phyloP scores from a whole-genome alignment of 2,888 invertebrate species.

The Tinea pellionella region DNA sequence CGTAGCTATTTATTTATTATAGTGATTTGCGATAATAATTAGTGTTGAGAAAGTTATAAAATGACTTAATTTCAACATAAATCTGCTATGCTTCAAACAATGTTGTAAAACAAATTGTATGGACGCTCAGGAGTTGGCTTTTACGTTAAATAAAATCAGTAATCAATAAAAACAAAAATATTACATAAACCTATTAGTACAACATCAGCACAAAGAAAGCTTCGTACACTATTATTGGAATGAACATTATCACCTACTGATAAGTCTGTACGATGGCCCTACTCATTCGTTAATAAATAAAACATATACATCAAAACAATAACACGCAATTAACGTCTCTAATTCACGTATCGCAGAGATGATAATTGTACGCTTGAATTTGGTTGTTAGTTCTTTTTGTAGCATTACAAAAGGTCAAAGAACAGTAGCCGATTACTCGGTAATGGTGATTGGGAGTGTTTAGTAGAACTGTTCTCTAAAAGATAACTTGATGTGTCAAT shows the following conservation, averaged over 20 bases:
- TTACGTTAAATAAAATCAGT: too few species aligned
- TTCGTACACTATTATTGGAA: slow-evolving; percentile 49
- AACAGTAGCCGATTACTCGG: slow-evolving; percentile 51
- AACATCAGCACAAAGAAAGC: slow-evolving; percentile 46
- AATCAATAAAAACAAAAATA: background rate
- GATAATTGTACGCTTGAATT: background rate
- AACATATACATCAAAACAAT: background rate
- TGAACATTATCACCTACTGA: slow-evolving; percentile 50
- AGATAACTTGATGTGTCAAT: background rate
- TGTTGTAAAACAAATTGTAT: too few species aligned
- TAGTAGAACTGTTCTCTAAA: slow-evolving; percentile 20
- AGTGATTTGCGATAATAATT: too few species aligned
- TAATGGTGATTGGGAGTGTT: slow-evolving; percentile 31
- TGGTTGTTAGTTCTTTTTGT: background rate
- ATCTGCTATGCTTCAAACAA: too few species aligned
- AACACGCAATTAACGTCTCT: background rate
- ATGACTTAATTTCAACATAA: too few species aligned
- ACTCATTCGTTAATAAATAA: background rate
- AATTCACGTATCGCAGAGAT: background rate
- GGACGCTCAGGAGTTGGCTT: too few species aligned
- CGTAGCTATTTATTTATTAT: too few species aligned
- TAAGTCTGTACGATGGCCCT: slow-evolving; percentile 23
- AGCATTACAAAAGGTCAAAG: slow-evolving; percentile 45
- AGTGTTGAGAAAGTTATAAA: too few species aligned
- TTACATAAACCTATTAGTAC: slow-evolving; percentile 19